Base-by-base conservation (phyloP, 2,888 invertebrate genomes). In the Beris chalybata region DNA sequence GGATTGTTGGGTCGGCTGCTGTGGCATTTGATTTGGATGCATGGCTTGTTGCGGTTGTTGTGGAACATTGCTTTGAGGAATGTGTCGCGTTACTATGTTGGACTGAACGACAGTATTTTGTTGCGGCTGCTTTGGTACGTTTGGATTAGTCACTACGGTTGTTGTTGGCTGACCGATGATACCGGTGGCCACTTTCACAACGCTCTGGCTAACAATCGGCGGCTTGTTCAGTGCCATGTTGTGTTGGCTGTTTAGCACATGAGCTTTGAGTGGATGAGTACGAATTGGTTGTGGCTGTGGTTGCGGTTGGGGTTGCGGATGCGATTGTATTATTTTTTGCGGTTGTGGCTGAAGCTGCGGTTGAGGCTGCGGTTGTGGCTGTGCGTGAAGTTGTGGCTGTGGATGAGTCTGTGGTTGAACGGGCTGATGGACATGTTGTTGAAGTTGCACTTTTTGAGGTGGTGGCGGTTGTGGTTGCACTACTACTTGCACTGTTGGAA, bases 191-290 rank as follows among this genome's bases (percentile, higher is more conserved):
- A 47, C 54, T 55, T 65, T 65, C 5, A 65, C 65, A 31, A 53
- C 53, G 13, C 44, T 69, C 71, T 7, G 66, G 47, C 57, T 68
- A 69, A 2, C 65, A 29, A 66, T 64, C 72, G 64, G 71, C 55
- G 12, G 31, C 13, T 65, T 65, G 15, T 74, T 74, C 70, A 79
- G 77, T 52, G 13, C 12, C 9, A 30, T 57, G 29, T 75, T 74
- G 70, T 79, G 78, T 70, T 84, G 83, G 43, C 83, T 82, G 63
- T 85, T 86, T 22, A 87, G 74, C 4, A 87, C 86, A 70, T 87
- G 87, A 2, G 87, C 87, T 73, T 87, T 87, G 3, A 87, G 76
- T 5, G 85, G 85, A 22, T 86, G 86, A 0, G 85, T 78, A 29
- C 78, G 77, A 67, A 78, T 80, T 55, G 71, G 76, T 63, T 74